Evolutionary conservation across 2,888 invertebrate genomes (phyloP), one percentile per base, ranked within the genome.

Genomic region (Syrista parreyssii): DNA sequence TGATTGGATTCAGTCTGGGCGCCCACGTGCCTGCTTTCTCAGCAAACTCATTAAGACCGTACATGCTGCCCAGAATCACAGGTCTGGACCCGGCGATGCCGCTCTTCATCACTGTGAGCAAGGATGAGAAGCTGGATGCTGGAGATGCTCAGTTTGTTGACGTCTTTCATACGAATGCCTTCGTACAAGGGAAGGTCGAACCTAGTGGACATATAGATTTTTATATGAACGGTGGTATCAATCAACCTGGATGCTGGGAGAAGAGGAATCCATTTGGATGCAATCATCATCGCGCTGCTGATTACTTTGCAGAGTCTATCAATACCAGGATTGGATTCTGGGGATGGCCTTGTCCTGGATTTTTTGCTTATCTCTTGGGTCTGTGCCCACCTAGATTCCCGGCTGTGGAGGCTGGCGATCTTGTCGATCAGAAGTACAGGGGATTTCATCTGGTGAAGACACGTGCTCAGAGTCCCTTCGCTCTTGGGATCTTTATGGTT

Each of bases 31-130:
- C 93, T 0, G 94, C 93, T 79, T 94, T 92, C 85, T 87, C 94
- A n/a, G 93, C 94, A 0, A 92, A 92, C 74, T 88, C 89, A 73
- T 85, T 95, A 32, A 89, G 87, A 1, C 93, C 93, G 0, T 94
- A 93, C 85, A 91, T 91, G 81, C 79, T 95, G 15, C 92, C 93
- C 0, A 91, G 95, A 77, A 94, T 95, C 79, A 94, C 95, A 0
- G 95, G 94, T 0, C 85, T 94, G 40, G 96, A 96, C 91, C 96
- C 96, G 0, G 96, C 96, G 0, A 92, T 95, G 91, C 96, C 96
- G 0, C 91, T 95, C 1, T 96, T 95, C 86, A 91, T 93, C 6
- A 93, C 93, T 68, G 92, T 93, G 23, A 86, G 92, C 81, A 85
- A 88, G 68, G 91, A 92, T 71, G 92, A 93, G 73, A 95, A 95